Conservation (phyloP, 2,113 vertebrate genomes). For the Macquaria ambigua region DNA sequence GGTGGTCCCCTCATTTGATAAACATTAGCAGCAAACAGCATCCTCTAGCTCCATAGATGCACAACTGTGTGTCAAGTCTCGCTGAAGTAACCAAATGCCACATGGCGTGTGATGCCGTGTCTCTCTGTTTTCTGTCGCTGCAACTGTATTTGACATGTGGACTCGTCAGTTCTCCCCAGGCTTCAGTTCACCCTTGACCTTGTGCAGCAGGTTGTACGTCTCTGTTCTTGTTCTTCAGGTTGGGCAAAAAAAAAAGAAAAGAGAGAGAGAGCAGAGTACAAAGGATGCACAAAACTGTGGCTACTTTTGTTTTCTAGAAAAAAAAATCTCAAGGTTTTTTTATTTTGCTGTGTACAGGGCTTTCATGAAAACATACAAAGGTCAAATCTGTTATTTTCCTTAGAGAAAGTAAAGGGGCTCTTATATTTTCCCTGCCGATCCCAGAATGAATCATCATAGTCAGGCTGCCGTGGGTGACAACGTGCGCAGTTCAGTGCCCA, state of each 20-base stretch:
- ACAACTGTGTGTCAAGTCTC: constrained; percentile 17
- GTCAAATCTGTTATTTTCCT: constrained; percentile 79
- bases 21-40: constrained; percentile 26
- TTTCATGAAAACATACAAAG: constrained; percentile 70
- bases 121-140: neutral
- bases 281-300: constrained; percentile 28
- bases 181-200: constrained; percentile 34
- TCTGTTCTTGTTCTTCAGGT: constrained; percentile 20
- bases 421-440: constrained; percentile 66
- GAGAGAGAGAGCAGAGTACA: neutral
- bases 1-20: constrained; percentile 33
- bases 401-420: constrained; percentile 69
- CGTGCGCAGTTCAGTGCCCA: constrained; percentile 73
- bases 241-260: neutral
- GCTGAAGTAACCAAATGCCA: constrained; percentile 9
- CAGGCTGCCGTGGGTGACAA: constrained; percentile 68
- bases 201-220: constrained; percentile 15
- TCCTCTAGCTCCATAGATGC: constrained; percentile 36
- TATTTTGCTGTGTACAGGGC: constrained; percentile 39
- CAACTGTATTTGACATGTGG: constrained; percentile 27
- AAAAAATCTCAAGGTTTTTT: constrained; percentile 45
- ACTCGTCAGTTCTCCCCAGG: constrained; percentile 13
- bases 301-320: constrained; percentile 21
- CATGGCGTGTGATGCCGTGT: constrained; percentile 7
- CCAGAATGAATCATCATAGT: constrained; percentile 80